Percentiles rank a stretch among this genome's conserved stretches.
phyloP scores from a whole-genome alignment of 2,797 vertebrate species.

The Podarcis siculus region DNA sequence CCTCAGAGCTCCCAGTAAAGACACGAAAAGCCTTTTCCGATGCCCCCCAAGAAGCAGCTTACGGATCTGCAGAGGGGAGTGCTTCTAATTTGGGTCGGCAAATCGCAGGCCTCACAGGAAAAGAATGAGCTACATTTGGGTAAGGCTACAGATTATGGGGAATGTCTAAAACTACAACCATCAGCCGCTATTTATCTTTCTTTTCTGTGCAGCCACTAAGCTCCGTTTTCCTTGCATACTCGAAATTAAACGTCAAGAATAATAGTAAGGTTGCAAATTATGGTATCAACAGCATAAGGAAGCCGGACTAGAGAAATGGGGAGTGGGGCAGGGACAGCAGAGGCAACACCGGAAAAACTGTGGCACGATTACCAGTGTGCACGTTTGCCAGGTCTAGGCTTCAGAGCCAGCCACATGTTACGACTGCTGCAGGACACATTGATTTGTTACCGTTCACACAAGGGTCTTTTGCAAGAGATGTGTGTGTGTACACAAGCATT shows the following conservation, averaged over 20 bases:
- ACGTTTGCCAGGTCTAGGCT: not conserved
- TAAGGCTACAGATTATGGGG: constrained; percentile 6
- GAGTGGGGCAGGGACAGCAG: not conserved
- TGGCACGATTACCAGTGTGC: no score
- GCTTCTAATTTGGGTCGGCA: constrained; percentile 61
- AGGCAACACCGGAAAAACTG: no score
- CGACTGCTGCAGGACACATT: not conserved
- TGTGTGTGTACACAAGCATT: not conserved
- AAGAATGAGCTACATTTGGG: constrained; percentile 49
- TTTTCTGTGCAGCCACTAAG: no score
- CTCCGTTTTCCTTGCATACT: no score
- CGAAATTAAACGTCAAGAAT: no score
- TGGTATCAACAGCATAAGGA: constrained; percentile 11
- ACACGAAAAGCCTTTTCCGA: constrained; percentile 37
- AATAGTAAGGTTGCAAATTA: constrained; percentile 12
- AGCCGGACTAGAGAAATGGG: not conserved
- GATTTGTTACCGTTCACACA: not conserved
- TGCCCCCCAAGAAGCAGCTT: constrained; percentile 63
- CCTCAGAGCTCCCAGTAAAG: not conserved
- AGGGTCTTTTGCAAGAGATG: not conserved
- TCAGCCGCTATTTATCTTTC: no score
- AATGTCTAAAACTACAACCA: no score
- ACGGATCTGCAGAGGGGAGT: constrained; percentile 34
- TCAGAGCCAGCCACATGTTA: not conserved
- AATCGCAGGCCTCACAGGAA: constrained; percentile 59